Evolutionary conservation across 2,888 invertebrate genomes (phyloP).

Genomic region (Aplocera efformata): DNA sequence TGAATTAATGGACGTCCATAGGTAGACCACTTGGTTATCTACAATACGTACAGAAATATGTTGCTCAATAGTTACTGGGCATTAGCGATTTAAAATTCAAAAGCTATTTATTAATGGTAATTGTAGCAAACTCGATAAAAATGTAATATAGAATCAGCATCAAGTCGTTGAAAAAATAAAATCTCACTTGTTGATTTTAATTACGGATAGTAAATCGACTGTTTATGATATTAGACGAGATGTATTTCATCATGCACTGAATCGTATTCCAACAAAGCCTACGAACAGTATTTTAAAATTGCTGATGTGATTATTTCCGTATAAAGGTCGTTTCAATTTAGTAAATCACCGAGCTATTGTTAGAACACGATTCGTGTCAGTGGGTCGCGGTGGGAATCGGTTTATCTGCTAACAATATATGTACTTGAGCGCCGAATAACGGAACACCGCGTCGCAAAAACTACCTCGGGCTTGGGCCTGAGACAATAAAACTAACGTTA

Average conservation of each 20-base stretch:
- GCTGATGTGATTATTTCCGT: conserved; percentile 20
- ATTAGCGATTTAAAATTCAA: too few relatives aligned
- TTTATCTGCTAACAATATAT: conserved; percentile 34
- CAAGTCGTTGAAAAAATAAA: too few relatives aligned
- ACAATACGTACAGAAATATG: too few relatives aligned
- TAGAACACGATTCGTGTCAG: conserved; percentile 41
- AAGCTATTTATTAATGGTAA: too few relatives aligned
- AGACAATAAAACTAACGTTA: too few relatives aligned
- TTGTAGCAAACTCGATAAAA: too few relatives aligned
- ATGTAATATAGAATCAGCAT: too few relatives aligned
- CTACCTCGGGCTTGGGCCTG: background rate
- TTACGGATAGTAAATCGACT: too few relatives aligned
- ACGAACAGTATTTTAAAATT: conserved; percentile 2
- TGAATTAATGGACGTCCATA: too few relatives aligned
- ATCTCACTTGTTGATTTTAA: too few relatives aligned
- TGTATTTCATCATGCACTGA: conserved; percentile 15
- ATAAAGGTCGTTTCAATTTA: conserved; percentile 27
- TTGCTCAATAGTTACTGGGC: too few relatives aligned
- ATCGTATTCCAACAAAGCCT: conserved; percentile 21
- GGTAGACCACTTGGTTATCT: too few relatives aligned
- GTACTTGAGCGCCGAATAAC: conserved; percentile 32
- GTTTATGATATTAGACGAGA: conserved; percentile 16
- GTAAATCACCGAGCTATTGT: conserved; percentile 29
- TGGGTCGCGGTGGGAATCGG: conserved; percentile 38
- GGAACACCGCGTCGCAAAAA: conserved; percentile 12